Evolutionary conservation across 2,888 invertebrate genomes (phyloP).

Genomic region (Sinelater perroti): DNA sequence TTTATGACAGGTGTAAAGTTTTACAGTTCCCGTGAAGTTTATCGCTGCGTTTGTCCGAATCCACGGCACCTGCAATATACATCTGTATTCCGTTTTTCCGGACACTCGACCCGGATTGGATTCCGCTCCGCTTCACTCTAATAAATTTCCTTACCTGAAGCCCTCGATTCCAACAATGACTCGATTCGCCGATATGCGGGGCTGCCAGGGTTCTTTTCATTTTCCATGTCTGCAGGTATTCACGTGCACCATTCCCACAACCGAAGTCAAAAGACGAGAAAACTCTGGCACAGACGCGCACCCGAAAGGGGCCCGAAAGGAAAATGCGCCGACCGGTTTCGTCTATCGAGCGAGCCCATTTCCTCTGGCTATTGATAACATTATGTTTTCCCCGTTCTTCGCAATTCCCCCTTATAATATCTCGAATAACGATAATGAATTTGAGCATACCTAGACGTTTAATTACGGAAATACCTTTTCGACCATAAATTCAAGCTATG

Average conservation of each 20-base stretch:
- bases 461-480: conserved; percentile 27
- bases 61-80: conserved; percentile 23
- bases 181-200: background rate
- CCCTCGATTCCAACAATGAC: conserved; percentile 18
- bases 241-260: background rate
- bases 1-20: conserved; percentile 41
- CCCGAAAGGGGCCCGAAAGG: background rate
- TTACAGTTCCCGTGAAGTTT: conserved; percentile 32
- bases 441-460: conserved; percentile 29
- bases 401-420: conserved; percentile 15
- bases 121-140: conserved; percentile 15
- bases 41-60: conserved; percentile 26
- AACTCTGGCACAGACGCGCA: background rate
- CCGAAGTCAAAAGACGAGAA: background rate
- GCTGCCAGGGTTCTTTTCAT: background rate
- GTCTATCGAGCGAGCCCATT: no score
- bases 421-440: conserved; percentile 19
- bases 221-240: background rate
- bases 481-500: conserved; percentile 27
- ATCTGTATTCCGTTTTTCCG: conserved; percentile 19
- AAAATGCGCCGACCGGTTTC: background rate
- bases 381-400: background rate
- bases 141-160: conserved; percentile 21
- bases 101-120: conserved; percentile 19
- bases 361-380: no score